Evolutionary conservation across 2,797 vertebrate species (phyloP).

Genomic region (Staurois parvus): DNA sequence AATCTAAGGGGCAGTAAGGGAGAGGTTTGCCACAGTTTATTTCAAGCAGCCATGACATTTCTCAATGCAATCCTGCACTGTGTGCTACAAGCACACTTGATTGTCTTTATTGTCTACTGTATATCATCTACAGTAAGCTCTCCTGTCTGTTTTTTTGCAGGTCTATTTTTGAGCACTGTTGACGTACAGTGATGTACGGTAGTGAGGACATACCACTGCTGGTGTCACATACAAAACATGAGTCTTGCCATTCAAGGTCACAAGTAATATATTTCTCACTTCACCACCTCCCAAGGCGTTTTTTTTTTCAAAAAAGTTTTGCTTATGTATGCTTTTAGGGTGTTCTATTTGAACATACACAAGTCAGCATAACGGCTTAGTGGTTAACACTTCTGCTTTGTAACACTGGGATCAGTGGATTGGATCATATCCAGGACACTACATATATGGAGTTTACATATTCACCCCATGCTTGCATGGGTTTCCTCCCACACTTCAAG

Average conservation of each 20-base stretch:
- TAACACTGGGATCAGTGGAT: too few species aligned
- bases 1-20: constrained; percentile 4
- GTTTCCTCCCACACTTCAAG: too few species aligned
- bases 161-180: constrained; percentile 41
- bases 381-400: too few species aligned
- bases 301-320: background rate
- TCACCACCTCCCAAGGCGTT: background rate
- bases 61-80: background rate
- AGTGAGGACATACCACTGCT: background rate
- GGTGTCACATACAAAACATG: background rate
- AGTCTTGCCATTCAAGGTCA: constrained; percentile 29
- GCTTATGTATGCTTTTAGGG: too few species aligned
- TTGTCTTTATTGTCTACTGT: constrained; percentile 26
- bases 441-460: too few species aligned
- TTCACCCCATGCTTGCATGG: too few species aligned
- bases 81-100: constrained; percentile 2
- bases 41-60: constrained; percentile 24
- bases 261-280: background rate
- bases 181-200: constrained; percentile 10
- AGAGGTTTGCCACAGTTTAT: constrained; percentile 30
- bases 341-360: too few species aligned
- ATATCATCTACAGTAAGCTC: constrained; percentile 14
- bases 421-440: too few species aligned
- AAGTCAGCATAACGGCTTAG: too few species aligned
- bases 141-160: background rate